Evolutionary conservation across 1,140 invertebrate genomes (phyloP).

Genomic region (Oreohelix idahoensis): DNA sequence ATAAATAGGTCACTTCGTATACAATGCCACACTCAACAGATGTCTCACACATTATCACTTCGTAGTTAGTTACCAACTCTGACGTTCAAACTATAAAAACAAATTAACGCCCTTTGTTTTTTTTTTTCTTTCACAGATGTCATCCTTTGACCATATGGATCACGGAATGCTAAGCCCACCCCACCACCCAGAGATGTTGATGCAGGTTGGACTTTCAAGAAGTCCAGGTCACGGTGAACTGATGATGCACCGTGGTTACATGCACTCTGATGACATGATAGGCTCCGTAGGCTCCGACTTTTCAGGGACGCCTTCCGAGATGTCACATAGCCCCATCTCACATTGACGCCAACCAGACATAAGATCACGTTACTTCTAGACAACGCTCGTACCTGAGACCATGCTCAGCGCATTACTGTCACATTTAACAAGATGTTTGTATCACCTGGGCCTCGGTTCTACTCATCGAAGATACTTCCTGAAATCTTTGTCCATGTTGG

Average conservation of each 20-base stretch:
- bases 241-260: constrained; percentile 40
- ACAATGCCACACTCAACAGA: too few relatives aligned
- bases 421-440: not conserved
- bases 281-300: constrained; percentile 53
- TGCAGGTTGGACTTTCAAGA: constrained; percentile 11
- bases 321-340: constrained; percentile 47
- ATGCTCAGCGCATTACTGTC: not conserved
- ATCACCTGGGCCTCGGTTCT: not conserved
- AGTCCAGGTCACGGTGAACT: constrained; percentile 25
- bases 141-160: constrained; percentile 52
- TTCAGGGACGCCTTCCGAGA: constrained; percentile 47
- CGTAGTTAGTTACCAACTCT: too few relatives aligned
- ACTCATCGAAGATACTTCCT: too few relatives aligned
- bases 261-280: constrained; percentile 50
- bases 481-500: too few relatives aligned
- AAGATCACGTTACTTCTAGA: not conserved
- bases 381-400: not conserved
- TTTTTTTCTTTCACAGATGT: constrained; percentile 42
- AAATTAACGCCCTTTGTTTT: not conserved
- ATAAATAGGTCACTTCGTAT: too few relatives aligned
- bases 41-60: too few relatives aligned
- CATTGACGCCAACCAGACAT: constrained; percentile 35
- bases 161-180: constrained; percentile 42
- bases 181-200: constrained; percentile 42
- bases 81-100: too few relatives aligned